Conservation (phyloP, 2,113 vertebrate genomes). For the Nestor notabilis region DNA sequence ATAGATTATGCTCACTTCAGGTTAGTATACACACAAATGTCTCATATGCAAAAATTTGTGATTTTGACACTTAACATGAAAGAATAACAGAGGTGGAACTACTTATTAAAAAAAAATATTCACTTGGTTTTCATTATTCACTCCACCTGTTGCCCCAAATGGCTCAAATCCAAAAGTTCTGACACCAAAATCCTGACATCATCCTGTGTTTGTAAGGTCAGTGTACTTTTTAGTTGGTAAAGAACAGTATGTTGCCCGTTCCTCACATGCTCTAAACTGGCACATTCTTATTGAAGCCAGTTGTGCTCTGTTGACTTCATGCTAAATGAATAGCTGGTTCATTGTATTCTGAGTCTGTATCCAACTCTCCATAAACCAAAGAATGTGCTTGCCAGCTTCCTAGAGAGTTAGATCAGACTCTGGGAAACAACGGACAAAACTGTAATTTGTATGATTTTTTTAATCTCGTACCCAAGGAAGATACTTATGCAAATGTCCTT, state of each 20-base stretch:
- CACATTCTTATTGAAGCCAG: neutral
- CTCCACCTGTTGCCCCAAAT: neutral
- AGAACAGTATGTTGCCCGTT: neutral
- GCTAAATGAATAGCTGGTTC: neutral
- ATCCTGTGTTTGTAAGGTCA: neutral
- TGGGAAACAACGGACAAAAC: neutral
- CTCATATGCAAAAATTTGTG: neutral
- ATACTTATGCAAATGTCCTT: neutral
- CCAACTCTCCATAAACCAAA: neutral
- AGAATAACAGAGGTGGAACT: neutral
- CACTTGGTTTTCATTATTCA: neutral
- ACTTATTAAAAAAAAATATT: neutral
- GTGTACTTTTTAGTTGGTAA: neutral
- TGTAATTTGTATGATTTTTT: neutral
- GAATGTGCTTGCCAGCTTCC: neutral
- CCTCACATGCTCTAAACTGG: neutral
- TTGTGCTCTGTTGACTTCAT: neutral
- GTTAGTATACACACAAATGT: neutral
- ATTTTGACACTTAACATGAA: neutral
- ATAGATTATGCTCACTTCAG: neutral
- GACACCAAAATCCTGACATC: neutral
- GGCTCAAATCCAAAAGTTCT: neutral
- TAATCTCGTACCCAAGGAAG: neutral
- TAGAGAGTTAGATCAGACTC: neutral
- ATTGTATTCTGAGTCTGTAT: neutral